Evolutionary conservation across 2,888 invertebrate genomes (phyloP).

Genomic region (Lacanobia wlatinum): DNA sequence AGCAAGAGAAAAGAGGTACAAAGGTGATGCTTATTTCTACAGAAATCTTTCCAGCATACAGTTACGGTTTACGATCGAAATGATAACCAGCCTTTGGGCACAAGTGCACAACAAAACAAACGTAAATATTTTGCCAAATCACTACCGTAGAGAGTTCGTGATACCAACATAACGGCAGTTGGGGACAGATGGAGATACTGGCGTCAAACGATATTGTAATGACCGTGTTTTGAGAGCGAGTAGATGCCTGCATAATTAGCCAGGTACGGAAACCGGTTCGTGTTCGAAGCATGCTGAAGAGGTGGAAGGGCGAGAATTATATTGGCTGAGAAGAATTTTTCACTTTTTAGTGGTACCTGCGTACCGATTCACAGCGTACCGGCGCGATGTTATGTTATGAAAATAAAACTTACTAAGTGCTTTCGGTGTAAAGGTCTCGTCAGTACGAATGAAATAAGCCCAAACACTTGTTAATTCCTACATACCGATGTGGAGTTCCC

Average conservation of each 20-base stretch:
- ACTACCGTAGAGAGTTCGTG: conserved; percentile 36
- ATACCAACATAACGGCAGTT: conserved; percentile 48
- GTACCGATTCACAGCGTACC: too few relatives aligned
- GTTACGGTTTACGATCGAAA: not conserved
- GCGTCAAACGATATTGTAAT: conserved; percentile 49
- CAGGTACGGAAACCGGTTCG: conserved; percentile 54
- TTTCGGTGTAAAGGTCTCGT: too few relatives aligned
- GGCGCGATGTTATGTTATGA: too few relatives aligned
- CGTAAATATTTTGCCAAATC: conserved; percentile 31
- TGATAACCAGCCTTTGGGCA: not conserved
- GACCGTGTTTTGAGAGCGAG: conserved; percentile 59
- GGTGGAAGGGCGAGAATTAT: conserved; percentile 23
- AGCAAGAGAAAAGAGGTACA: too few relatives aligned
- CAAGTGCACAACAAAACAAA: conserved; percentile 3
- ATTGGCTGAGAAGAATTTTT: not conserved
- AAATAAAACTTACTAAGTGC: too few relatives aligned
- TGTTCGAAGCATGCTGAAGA: conserved; percentile 17
- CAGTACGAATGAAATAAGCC: too few relatives aligned
- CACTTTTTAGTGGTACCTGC: too few relatives aligned
- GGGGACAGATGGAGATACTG: conserved; percentile 41
- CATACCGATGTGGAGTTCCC: too few relatives aligned
- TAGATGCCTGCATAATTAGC: conserved; percentile 64
- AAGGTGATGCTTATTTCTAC: too few relatives aligned
- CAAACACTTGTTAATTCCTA: too few relatives aligned
- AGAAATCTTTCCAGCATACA: too few relatives aligned